These are phyloP conservation scores for Drosophila bocqueti DNA, from an alignment of 1,140 invertebrate species.

Conservation along the genomic window DNA sequence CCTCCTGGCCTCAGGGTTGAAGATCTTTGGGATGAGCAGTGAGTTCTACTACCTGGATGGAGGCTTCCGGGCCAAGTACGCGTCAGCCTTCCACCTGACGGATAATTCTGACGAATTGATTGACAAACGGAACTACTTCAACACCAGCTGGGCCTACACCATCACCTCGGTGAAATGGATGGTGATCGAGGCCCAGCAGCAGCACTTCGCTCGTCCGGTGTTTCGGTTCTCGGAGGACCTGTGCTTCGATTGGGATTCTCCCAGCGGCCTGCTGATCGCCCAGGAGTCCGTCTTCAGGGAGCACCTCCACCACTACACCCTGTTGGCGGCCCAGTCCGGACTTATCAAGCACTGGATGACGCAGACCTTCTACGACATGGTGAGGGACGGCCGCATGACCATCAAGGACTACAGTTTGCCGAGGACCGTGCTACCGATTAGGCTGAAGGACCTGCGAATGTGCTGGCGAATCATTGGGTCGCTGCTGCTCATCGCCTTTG, in stretches of 20 bases:
- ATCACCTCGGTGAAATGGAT: constrained; percentile 52
- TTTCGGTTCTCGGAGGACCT: constrained; percentile 47
- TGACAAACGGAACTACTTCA: constrained; percentile 46
- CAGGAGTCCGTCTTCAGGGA: constrained; percentile 52
- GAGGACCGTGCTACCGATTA: not conserved
- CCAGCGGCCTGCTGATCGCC: constrained; percentile 28
- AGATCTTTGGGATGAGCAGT: constrained; percentile 40
- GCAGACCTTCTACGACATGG: constrained; percentile 61
- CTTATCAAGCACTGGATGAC: constrained; percentile 40
- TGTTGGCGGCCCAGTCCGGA: constrained; percentile 33
- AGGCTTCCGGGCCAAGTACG: constrained; percentile 58
- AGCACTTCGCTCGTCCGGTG: constrained; percentile 49
- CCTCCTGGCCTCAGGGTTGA: constrained; percentile 43
- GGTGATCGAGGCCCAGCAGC: constrained; percentile 44
- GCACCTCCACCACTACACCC: constrained; percentile 10
- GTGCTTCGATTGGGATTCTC: constrained; percentile 11
- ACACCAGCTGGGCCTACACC: constrained; percentile 66
- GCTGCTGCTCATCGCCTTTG: constrained; percentile 28
- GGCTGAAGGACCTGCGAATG: constrained; percentile 31
- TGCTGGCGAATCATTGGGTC: constrained; percentile 6
- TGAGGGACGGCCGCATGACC: constrained; percentile 45
- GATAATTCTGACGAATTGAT: constrained; percentile 27
- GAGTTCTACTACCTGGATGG: constrained; percentile 49
- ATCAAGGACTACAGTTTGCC: constrained; percentile 57
- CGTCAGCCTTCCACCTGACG: constrained; percentile 48